Evolutionary conservation across 92 coral and sea anemone species (phyloP), one percentile per base, ranked within the genome.

Genomic region (Virgularia gustaviana): DNA sequence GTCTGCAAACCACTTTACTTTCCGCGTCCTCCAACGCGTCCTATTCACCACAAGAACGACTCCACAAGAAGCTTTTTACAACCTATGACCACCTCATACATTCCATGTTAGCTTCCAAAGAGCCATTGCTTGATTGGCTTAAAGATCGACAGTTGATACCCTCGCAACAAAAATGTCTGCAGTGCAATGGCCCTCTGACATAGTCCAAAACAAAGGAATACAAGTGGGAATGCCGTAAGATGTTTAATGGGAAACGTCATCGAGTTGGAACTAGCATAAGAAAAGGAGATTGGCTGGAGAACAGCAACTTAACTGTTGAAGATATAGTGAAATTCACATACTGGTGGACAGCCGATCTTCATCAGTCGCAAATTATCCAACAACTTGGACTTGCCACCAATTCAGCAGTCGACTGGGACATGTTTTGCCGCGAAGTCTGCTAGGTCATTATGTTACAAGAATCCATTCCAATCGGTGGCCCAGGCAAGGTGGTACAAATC

Each of bases 401-500:
- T 30, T 49, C 85, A 36, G 75, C 68, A 4, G 85, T 80, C 0
- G 85, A 80, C 67, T 80, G 85, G 81, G 55, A 63, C 41, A 80
- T 60, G 74, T 80, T 80, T 61, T 80, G 85, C 25, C 3, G 80
- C 0, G 85, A 80, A 36, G 31, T 80, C 23, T 80, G 85, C 25
- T 65, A 80, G 42, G 85, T 73, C 32, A 27, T 57, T 16, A 9
- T 57, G 2, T n/a, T 27, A n/a, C 3, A n/a, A n/a, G 31, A n/a
- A 9, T 20, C 8, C 6, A 6, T 16, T n/a, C n/a, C 23, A 43
- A 24, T 79, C 35, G 84, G 84, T 20, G 85, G 76, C 24, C 67
- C 64, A 34, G 84, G 79, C n/a, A 70, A 56, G 29, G 47, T 31
- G 31, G 84, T 79, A 19, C 78, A 79, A 55, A 70, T 71, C 20